Evolutionary conservation across 2,797 vertebrate species (phyloP).

Genomic region (Sitta carolinensis): DNA sequence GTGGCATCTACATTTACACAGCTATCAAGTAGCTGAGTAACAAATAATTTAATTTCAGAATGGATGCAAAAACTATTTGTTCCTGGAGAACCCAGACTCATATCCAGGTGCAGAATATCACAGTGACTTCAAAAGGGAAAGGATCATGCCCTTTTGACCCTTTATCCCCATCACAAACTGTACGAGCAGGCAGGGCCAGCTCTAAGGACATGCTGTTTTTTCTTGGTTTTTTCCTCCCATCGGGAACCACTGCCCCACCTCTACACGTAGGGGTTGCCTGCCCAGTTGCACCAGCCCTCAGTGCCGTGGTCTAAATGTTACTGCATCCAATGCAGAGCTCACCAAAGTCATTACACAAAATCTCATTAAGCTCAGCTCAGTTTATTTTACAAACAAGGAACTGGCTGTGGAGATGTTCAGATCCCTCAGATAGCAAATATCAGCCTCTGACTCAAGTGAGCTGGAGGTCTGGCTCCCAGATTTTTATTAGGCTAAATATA

Average conservation of each 20-base stretch:
- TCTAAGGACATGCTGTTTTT: neutral
- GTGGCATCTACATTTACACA: neutral
- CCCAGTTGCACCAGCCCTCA: neutral
- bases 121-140: neutral
- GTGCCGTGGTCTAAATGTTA: fast-evolving
- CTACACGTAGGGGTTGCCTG: no score
- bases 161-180: neutral
- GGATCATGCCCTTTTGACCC: neutral
- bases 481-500: neutral
- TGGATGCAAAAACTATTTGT: neutral
- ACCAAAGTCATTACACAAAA: neutral
- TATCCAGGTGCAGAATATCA: neutral
- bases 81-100: neutral
- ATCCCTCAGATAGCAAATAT: conserved; percentile 4
- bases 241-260: neutral
- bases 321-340: neutral
- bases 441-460: neutral
- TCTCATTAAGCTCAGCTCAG: neutral
- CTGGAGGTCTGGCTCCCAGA: neutral
- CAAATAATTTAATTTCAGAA: neutral
- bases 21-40: neutral
- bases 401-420: neutral
- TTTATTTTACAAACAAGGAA: conserved; percentile 29
- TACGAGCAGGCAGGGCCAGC: neutral
- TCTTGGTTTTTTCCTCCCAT: neutral